Evolutionary conservation across 2,888 invertebrate genomes (phyloP).

Genomic region (Nomada hirtipes): DNA sequence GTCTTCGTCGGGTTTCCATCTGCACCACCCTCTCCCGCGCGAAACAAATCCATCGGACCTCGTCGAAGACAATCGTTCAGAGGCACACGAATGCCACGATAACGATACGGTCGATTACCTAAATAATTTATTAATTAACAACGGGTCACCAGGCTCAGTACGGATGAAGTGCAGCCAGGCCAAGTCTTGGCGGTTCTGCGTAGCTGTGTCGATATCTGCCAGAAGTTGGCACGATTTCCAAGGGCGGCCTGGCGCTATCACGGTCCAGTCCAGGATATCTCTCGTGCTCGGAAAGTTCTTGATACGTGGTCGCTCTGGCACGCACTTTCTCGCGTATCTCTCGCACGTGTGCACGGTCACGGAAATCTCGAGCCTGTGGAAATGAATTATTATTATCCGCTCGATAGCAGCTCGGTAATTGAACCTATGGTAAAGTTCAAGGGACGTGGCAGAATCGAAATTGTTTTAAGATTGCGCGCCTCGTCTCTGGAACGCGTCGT

Average conservation of each 20-base stretch:
- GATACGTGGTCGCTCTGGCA: slow-evolving; percentile 82
- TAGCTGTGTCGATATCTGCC: slow-evolving; percentile 83
- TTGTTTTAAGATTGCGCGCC: too few relatives aligned
- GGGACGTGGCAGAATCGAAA: too few relatives aligned
- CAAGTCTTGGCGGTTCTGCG: slow-evolving; percentile 82
- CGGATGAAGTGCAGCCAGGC: slow-evolving; percentile 82
- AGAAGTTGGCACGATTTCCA: slow-evolving; percentile 80
- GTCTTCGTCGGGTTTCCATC: not conserved
- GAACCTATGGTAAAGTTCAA: too few relatives aligned
- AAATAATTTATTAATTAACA: slow-evolving; percentile 66
- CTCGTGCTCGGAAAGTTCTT: slow-evolving; percentile 86
- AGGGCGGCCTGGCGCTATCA: slow-evolving; percentile 82
- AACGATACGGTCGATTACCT: slow-evolving; percentile 62
- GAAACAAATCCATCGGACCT: not conserved
- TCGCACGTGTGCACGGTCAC: slow-evolving; percentile 75
- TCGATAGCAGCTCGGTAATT: too few relatives aligned
- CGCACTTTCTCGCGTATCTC: slow-evolving; percentile 79
- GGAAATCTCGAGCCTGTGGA: slow-evolving; percentile 72
- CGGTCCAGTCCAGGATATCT: slow-evolving; percentile 86
- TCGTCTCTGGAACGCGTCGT: too few relatives aligned
- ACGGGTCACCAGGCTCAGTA: slow-evolving; percentile 72
- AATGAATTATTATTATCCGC: not conserved
- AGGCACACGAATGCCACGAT: slow-evolving; percentile 35
- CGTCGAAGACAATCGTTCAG: slow-evolving; percentile 30
- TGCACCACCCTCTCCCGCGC: not conserved